Evolutionary conservation across 53 echinoderm and acorn worm genomes (phyloP), one percentile per base, ranked within the genome.

Genomic region (Holothuria leucospilota): DNA sequence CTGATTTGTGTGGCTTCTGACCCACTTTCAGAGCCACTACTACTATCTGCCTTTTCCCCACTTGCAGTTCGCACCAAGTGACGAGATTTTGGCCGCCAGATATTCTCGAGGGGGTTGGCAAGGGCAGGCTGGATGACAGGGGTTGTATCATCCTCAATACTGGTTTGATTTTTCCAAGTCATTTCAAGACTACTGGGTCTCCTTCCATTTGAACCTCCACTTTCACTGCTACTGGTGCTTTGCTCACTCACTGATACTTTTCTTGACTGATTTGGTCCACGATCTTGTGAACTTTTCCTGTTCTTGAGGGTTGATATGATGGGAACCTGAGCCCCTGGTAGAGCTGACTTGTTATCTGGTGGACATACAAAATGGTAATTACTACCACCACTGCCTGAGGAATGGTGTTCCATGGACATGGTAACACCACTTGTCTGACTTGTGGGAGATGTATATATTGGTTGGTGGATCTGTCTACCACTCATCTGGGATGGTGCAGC

Each of bases 1-100:
- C 89, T 79, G 34, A 96, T 70, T 68, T 90, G 87, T 6, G 81
- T 89, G 62, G 78, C 84, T n/a, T 75, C 83, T 40, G 82, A 80
- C 16, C 81, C 81, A 14, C 85, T 87, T 13, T 65, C 39, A 20
- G 88, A 73, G 27, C 75, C 63, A 10, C 73, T 69, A 30, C 72
- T 62, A 68, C 87, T 71, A 81, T 93, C 91, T 71, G 85, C 82
- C 25, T 65, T 85, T 20, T 91, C 91, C 53, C 60, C 79, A 61
- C 82, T 80, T 42, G 87, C 85, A 51, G 84, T 87, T 30, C 89
- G 67, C 75, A 69, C 80, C 69, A 89, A 87, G 84, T 96, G 96
- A 27, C 96, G 87, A 8, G 96, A 96, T 62, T 92, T 96, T 62
- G 96, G 96, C 63, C 94, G 88, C 96, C 96, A 96, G 52, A 96